phyloP scores from a whole-genome alignment of 37 sponge, comb jelly and placozoan species.

The Axinella damicornis region DNA sequence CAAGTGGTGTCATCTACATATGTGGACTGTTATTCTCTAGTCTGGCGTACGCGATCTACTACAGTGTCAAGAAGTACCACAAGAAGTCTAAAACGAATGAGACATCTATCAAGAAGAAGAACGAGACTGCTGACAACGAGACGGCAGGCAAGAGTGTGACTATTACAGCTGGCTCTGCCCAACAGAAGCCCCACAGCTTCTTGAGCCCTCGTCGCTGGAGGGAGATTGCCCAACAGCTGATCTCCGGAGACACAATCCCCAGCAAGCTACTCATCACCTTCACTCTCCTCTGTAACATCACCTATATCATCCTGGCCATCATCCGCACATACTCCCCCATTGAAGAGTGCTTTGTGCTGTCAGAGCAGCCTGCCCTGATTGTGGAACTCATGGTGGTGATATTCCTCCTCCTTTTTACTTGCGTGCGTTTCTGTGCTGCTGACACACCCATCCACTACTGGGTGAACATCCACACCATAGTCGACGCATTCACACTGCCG shows the following conservation, averaged over 20 bases:
- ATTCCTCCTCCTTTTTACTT: slow-evolving; percentile 31
- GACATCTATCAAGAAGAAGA: too few species aligned
- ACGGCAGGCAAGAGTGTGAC: not conserved
- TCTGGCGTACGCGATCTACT: not conserved
- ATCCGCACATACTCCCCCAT: slow-evolving; percentile 17
- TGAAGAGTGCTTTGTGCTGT: slow-evolving; percentile 5
- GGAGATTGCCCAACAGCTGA: not conserved
- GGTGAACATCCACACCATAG: slow-evolving; percentile 53
- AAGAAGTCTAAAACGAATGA: not conserved
- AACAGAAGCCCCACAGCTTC: not conserved
- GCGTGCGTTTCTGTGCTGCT: slow-evolving; percentile 46
- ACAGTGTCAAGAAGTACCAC: not conserved
- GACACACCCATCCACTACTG: slow-evolving; percentile 46
- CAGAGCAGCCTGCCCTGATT: not conserved
- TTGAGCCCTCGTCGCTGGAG: not conserved
- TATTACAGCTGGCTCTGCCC: not conserved
- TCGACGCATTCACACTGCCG: slow-evolving; percentile 79
- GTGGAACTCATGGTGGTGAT: slow-evolving; percentile 42
- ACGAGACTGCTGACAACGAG: not conserved
- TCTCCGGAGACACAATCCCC: slow-evolving; percentile 27
- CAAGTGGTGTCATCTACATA: not conserved
- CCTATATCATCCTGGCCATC: slow-evolving; percentile 12
- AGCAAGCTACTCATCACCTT: slow-evolving; percentile 26
- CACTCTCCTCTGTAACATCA: slow-evolving; percentile 23
- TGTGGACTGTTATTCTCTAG: not conserved